Evolutionary conservation across 2,113 vertebrate genomes (phyloP).

Genomic region (Gobio gobio): DNA sequence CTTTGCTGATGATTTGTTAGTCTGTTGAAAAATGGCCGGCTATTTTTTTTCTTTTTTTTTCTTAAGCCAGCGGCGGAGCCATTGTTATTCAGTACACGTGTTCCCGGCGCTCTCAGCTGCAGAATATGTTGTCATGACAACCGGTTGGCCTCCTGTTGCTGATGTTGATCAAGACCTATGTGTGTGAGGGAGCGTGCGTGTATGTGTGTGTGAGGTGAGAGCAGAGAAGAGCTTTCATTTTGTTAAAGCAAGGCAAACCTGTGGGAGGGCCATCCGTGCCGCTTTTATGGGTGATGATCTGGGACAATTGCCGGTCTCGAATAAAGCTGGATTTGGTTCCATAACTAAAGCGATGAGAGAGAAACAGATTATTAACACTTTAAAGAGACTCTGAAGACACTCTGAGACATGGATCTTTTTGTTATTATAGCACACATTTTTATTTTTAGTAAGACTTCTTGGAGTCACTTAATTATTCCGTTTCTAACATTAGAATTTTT

Average conservation of each 20-base stretch:
- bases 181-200: slow-evolving; percentile 47
- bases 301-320: slow-evolving; percentile 54
- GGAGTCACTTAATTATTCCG: not conserved
- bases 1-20: slow-evolving; percentile 48
- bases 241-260: slow-evolving; percentile 57
- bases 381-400: slow-evolving; percentile 36
- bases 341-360: slow-evolving; percentile 29
- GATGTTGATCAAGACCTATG: slow-evolving; percentile 69
- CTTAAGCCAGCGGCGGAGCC: slow-evolving; percentile 64
- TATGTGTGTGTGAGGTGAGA: slow-evolving; percentile 40
- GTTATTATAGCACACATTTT: not conserved
- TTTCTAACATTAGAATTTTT: not conserved
- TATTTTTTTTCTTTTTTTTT: slow-evolving; percentile 53
- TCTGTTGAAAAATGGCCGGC: slow-evolving; percentile 30
- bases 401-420: slow-evolving; percentile 15
- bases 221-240: slow-evolving; percentile 61
- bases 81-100: slow-evolving; percentile 77
- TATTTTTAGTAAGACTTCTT: not conserved
- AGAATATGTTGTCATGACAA: slow-evolving; percentile 73
- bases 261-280: slow-evolving; percentile 44
- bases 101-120: slow-evolving; percentile 65
- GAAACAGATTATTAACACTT: slow-evolving; percentile 60
- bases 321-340: slow-evolving; percentile 50
- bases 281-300: slow-evolving; percentile 49
- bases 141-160: slow-evolving; percentile 69